phyloP scores from a whole-genome alignment of 2,797 vertebrate species.

The Schizopygopsis pylzovi region DNA sequence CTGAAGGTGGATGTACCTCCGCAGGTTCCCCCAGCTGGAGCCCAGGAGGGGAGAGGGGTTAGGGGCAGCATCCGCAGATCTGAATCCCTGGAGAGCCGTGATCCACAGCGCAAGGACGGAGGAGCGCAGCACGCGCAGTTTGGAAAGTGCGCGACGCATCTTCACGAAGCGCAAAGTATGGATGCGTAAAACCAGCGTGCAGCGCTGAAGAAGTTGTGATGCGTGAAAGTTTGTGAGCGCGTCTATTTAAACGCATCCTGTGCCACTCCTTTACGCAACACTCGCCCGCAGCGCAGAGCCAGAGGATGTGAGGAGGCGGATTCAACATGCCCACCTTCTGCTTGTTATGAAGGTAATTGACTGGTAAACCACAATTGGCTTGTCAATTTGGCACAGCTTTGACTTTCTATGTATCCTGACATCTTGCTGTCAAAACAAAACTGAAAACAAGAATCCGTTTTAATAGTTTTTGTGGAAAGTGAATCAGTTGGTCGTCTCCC shows the following conservation, averaged over 20 bases:
- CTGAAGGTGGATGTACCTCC: constrained; percentile 89
- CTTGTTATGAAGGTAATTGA: constrained; percentile 70
- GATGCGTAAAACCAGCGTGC: not conserved
- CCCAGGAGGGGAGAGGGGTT: constrained; percentile 86
- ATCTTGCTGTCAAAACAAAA: not conserved
- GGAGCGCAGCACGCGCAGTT: constrained; percentile 46
- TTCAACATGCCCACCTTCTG: constrained; percentile 59
- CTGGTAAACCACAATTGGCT: constrained; percentile 47
- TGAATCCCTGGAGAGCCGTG: constrained; percentile 72
- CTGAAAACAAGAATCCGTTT: not conserved
- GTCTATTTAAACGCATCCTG: constrained; percentile 80
- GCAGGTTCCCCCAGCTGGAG: constrained; percentile 86
- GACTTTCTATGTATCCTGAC: constrained; percentile 30
- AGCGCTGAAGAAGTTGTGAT: constrained; percentile 68
- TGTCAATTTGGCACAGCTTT: constrained; percentile 14
- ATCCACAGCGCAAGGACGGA: constrained; percentile 73
- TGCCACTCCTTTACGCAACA: constrained; percentile 77
- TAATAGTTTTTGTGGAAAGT: not conserved
- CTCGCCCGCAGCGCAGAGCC: constrained; percentile 81
- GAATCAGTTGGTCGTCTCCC: not conserved
- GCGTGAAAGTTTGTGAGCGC: constrained; percentile 66
- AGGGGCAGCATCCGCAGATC: constrained; percentile 71
- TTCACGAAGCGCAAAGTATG: not conserved
- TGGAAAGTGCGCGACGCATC: constrained; percentile 39
- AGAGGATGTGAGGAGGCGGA: constrained; percentile 70